phyloP scores from a whole-genome alignment of 2,888 invertebrate genomes.

The Thera britannica region DNA sequence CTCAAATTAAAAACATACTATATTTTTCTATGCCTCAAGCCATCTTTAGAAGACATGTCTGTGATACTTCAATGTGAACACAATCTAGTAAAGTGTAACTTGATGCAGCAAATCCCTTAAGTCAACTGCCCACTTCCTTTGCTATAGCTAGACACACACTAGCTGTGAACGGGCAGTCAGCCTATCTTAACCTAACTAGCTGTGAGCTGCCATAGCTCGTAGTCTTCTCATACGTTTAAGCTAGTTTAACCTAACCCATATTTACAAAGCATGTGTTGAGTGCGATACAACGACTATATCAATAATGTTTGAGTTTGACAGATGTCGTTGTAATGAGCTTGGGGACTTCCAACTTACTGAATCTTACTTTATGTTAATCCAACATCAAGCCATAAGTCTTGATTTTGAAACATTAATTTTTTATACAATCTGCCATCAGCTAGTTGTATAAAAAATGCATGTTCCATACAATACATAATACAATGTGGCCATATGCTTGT shows the following conservation, averaged over 20 bases:
- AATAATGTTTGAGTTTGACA: conserved; percentile 23
- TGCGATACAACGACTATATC: conserved; percentile 25
- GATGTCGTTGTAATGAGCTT: conserved; percentile 22
- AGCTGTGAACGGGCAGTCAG: conserved; percentile 3
- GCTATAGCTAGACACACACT: not conserved
- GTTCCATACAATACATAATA: too few species aligned
- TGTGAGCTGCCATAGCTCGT: conserved; percentile 48
- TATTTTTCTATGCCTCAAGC: not conserved
- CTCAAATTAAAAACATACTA: not conserved
- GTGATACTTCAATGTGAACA: not conserved
- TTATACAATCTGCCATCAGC: too few species aligned
- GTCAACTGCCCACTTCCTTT: conserved; percentile 8
- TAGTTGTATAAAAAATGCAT: too few species aligned
- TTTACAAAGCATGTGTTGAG: conserved; percentile 43
- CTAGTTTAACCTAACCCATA: conserved; percentile 41
- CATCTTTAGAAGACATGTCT: not conserved
- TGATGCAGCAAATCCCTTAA: conserved; percentile 15
- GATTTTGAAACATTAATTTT: too few species aligned
- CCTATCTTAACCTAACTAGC: conserved; percentile 37
- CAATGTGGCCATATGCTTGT: too few species aligned
- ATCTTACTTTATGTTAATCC: conserved; percentile 2
- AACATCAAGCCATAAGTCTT: not conserved
- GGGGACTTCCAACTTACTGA: conserved; percentile 28
- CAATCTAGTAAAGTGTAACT: not conserved
- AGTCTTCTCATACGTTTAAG: conserved; percentile 44